Evolutionary conservation across 1,140 invertebrate genomes (phyloP).

Genomic region (Theocolax elegans): DNA sequence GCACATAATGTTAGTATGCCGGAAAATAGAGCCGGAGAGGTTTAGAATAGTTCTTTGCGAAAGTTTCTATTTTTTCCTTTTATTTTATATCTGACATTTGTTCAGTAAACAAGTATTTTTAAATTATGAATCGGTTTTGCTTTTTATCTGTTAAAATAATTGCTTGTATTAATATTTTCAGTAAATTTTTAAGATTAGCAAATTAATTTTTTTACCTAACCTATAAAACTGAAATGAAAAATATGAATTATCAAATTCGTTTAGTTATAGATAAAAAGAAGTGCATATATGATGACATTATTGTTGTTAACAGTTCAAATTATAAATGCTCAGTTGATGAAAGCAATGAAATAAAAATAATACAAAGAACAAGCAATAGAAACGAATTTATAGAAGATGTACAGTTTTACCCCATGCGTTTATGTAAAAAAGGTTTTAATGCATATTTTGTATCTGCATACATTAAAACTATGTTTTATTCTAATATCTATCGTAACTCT

Average conservation of each 20-base stretch:
- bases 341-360: background rate
- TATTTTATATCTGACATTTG: too few relatives aligned
- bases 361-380: background rate
- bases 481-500: slow-evolving; percentile 50
- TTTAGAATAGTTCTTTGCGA: too few relatives aligned
- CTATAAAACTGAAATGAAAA: too few relatives aligned
- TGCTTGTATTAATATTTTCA: too few relatives aligned
- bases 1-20: too few relatives aligned
- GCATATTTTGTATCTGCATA: slow-evolving; percentile 58
- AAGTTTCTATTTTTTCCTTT: too few relatives aligned
- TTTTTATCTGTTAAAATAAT: too few relatives aligned
- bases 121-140: too few relatives aligned
- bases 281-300: slow-evolving; percentile 39
- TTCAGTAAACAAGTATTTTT: too few relatives aligned
- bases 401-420: slow-evolving; percentile 37
- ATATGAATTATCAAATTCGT: slow-evolving; percentile 38
- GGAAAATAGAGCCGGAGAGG: too few relatives aligned
- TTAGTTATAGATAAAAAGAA: slow-evolving; percentile 40
- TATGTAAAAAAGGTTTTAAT: slow-evolving; percentile 52
- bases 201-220: too few relatives aligned
- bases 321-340: background rate
- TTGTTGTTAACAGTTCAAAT: slow-evolving; percentile 14
- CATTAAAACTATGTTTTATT: slow-evolving; percentile 45
- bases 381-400: background rate
- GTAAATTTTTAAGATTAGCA: too few relatives aligned